Base-by-base conservation (phyloP, 2,888 invertebrate species). In the Drosophila lacicola region DNA sequence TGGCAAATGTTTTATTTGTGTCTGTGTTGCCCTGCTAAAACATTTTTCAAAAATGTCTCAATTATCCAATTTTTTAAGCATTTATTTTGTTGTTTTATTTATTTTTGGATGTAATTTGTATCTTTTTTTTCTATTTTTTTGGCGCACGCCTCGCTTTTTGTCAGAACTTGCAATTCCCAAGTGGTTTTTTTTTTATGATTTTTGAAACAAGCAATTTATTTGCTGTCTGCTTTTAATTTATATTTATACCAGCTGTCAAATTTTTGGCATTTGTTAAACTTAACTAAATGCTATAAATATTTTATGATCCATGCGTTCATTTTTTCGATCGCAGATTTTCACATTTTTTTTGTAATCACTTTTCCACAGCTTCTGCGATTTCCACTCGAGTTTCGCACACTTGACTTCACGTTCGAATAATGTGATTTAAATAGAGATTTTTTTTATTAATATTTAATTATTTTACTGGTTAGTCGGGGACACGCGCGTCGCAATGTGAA, bases 71-170 rank as follows among this genome's bases (percentile, higher is more conserved):
- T 41, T 25, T 49, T 6, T 51, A 33, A 33, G 34, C 33, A 14
- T 36, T 46, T 42, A 56, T 6, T 53, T 57, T 33, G 11, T 45
- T 17, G 29, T 3, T 57, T 47, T 61, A 13, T 53, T 42, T 65
- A 65, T 49, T 68, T 55, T 45, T 54, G 58, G 55, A 49, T 19
- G 33, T 21, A 49, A 54, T 41, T 46, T 46, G 17, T 74, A 47
- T 58, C 64, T 67, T 17, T 19, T 37, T 58, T 69, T n/a, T n/a
- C n/a, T n/a, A n/a, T n/a, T n/a, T 53, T 73, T 63, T 65, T 87
- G 85, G 79, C 87, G 75, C 81, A 78, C 84, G 78, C 57, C 69
- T 58, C 64, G 58, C 50, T 51, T 29, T 33, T 33, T 47, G 14
- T 39, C 36, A n/a, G 29, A 49, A 19, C 17, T 19, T 29, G 29